Evolutionary conservation across 2,113 vertebrate species (phyloP), one percentile per base, ranked within the genome.

Genomic region (Oncorhynchus gorbuscha): DNA sequence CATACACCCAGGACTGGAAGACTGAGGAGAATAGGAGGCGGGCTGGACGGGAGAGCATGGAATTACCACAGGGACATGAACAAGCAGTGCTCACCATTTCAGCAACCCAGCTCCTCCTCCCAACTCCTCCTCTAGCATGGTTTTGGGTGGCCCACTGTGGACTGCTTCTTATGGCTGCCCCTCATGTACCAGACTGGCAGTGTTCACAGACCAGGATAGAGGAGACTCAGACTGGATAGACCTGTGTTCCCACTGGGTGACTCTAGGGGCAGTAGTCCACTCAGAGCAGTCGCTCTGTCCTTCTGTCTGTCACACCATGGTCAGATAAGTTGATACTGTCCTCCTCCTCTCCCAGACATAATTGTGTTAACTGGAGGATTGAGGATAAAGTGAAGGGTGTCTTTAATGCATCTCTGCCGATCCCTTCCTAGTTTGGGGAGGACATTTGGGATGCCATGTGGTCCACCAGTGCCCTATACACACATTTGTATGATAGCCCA

Each of bases 261-360:
- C 91, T 86, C 81, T 79, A 78, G 90, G 73, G 89, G 89, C 84
- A 62, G 76, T 84, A 88, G 55, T 82, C 3, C 20, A 77, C 77
- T 73, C 81, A 6, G 12, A 71, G 67, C 64, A 5, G 18, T 73
- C 24, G 5, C 51, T 0, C 26, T 9, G 14, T 16, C 58, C 11
- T 24, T 61, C 11, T 3, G 26, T 64, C 67, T 79, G 13, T 55
- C 16, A 18, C 32, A 35, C 48, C 24, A 67, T 67, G 14, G 65
- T 67, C 14, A 28, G 65, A 28, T 30, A 30, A 3, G 26, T 22
- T 58, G 16, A 20, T 20, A 45, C 39, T 45, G 55, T 18, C 14
- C 59, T 22, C 18, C 20, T n/a, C 59, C n/a, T 22, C 20, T 62
- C n/a, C n/a, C n/a, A n/a, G 59, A 24, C n/a, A 22, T 62, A 3